Evolutionary conservation across 2,888 invertebrate genomes (phyloP).

Genomic region (Tipula lateralis): DNA sequence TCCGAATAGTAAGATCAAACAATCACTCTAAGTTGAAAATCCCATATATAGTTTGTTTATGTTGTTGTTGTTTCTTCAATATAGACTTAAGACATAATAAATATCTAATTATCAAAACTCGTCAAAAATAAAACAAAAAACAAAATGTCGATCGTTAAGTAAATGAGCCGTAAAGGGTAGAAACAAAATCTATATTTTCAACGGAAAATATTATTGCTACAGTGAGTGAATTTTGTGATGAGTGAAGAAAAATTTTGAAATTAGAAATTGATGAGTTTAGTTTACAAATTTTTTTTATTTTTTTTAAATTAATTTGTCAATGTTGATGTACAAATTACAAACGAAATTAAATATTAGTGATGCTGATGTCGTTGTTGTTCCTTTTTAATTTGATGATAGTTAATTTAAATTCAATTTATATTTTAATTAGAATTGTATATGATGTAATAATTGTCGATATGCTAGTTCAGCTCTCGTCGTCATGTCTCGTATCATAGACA

Average conservation of each 20-base stretch:
- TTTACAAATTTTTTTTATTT: background rate
- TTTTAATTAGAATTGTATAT: background rate
- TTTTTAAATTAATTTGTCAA: background rate
- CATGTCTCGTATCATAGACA: background rate
- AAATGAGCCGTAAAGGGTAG: background rate
- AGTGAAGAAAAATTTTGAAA: background rate
- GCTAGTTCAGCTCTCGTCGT: background rate
- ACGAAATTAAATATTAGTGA: background rate
- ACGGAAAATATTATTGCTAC: background rate
- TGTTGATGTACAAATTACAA: slow-evolving; percentile 19
- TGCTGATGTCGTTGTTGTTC: background rate
- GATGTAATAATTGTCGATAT: background rate
- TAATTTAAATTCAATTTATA: background rate
- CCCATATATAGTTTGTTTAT: too few species aligned
- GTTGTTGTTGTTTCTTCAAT: too few species aligned
- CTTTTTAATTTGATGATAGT: slow-evolving; percentile 3
- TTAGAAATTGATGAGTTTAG: background rate
- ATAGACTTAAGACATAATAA: too few species aligned
- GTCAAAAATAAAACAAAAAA: background rate
- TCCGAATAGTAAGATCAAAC: too few species aligned
- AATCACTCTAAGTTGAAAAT: too few species aligned
- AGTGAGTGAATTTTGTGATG: background rate
- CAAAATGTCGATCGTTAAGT: background rate
- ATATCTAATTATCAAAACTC: too few species aligned
- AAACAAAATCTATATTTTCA: background rate